Evolutionary conservation across 2,888 invertebrate species (phyloP), one percentile per base, ranked within the genome.

Genomic region (Phyllotreta cruciferae): DNA sequence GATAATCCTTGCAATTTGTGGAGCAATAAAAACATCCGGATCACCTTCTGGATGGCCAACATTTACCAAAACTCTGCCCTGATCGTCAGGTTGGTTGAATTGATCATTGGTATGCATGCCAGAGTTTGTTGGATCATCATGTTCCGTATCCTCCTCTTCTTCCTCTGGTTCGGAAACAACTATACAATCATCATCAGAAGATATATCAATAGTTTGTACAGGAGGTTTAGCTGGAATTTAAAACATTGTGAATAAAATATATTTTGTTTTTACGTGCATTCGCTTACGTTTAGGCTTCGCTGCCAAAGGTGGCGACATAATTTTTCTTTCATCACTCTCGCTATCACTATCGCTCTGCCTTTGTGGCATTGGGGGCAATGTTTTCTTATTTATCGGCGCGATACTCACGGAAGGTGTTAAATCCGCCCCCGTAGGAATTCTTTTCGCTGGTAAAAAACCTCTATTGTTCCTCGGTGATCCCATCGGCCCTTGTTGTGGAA

Each of bases 61-160:
- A 80, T 98, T 98, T 55, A 98, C 92, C 66, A 95, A 84, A 9
- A 98, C 96, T 14, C 95, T 85, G 0, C 98, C 98, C 77, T 93
- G 88, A 68, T 93, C 93, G 80, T 98, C 96, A 0, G 94, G 93
- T 70, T 91, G 84, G 81, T 98, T 98, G 77, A 94, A 92, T 5
- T 90, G 83, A 81, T 98, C 98, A 77, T 96, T 96, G 4, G 95
- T 94, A 79, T 97, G 97, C 82, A 94, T 88, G 45, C 87, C 96
- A 70, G 94, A 95, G 80, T 96, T 96, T 68, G 91, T 88, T 1
- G 93, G 90, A 83, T 97, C 97, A 50, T 75, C 76, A n/a, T 90
- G 89, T 71, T 90, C 91, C 50, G 91, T 90, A 49, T 91, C 90
- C 53, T 91, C 90, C 9, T 89, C 90, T 76, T 92, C 90, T 34